Percentiles rank a stretch among this genome's conserved stretches.
Conservation (phyloP, 2,113 vertebrate genomes). For the Raja brachyura region DNA sequence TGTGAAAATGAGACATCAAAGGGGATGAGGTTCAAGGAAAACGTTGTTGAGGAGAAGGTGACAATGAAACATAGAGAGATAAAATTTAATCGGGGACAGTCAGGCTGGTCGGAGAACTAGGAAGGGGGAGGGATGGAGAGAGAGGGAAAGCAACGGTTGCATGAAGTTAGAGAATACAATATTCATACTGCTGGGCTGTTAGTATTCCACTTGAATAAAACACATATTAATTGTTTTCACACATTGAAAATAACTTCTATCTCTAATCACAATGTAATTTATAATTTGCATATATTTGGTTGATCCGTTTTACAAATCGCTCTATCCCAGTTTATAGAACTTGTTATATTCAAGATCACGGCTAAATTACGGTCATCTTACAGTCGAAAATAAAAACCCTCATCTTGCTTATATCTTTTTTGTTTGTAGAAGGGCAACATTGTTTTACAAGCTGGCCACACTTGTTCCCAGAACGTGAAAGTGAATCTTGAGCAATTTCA, state of each 20-base stretch:
- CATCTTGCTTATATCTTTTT: not conserved
- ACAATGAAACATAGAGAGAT: too few species aligned
- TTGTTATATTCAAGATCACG: too few species aligned
- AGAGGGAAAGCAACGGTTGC: too few species aligned
- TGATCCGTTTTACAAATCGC: not conserved
- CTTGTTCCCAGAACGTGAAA: not conserved
- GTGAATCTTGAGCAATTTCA: not conserved
- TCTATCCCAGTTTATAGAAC: not conserved
- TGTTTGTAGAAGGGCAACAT: not conserved
- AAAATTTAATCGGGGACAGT: too few species aligned
- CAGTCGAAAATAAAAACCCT: not conserved
- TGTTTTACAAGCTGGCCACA: not conserved
- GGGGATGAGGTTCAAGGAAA: too few species aligned
- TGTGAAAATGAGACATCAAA: too few species aligned
- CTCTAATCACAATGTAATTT: not conserved
- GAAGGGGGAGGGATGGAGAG: too few species aligned
- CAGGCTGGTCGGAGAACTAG: too few species aligned
- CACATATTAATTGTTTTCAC: not conserved
- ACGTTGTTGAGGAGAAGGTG: too few species aligned
- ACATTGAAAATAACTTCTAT: not conserved
- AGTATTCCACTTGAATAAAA: not conserved
- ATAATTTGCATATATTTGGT: not conserved
- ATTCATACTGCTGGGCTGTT: not conserved
- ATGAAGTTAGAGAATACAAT: too few species aligned
- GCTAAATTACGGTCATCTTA: not conserved